These are phyloP conservation scores for Misgurnus mizolepis DNA, from an alignment of 2,113 vertebrate genomes.

Conservation along the genomic window DNA sequence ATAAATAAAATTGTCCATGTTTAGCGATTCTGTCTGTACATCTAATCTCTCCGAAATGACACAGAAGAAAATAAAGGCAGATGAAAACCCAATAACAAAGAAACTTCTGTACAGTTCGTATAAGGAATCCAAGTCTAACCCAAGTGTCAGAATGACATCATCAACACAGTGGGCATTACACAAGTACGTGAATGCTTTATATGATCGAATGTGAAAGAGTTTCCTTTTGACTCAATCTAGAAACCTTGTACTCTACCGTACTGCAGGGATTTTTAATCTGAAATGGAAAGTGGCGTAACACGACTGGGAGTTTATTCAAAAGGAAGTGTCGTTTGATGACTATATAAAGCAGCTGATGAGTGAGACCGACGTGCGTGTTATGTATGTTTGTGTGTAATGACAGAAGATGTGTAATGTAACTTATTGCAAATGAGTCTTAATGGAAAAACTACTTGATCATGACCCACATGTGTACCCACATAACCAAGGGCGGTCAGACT, in stretches of 20 bases:
- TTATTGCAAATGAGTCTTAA: background rate
- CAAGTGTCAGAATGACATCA: background rate
- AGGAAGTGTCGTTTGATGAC: background rate
- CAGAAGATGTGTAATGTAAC: background rate
- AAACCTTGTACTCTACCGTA: background rate
- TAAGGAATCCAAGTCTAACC: background rate
- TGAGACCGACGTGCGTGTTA: background rate
- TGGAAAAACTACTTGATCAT: too few relatives aligned
- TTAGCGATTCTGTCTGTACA: slow-evolving; percentile 4
- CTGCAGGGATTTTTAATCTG: background rate
- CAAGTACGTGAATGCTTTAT: too few relatives aligned
- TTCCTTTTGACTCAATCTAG: background rate
- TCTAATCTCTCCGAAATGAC: background rate
- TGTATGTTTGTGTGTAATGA: background rate
- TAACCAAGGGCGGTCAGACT: too few relatives aligned
- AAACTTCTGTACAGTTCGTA: background rate
- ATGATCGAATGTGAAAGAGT: background rate
- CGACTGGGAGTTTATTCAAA: background rate
- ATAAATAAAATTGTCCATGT: too few relatives aligned
- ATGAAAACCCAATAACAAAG: too few relatives aligned
- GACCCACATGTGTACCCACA: too few relatives aligned
- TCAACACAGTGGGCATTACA: background rate
- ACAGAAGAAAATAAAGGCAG: too few relatives aligned
- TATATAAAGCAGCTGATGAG: slow-evolving; percentile 12
- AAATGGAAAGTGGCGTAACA: background rate